Percentiles rank a stretch among this genome's conserved stretches.
These are phyloP conservation scores for Hippotragus niger DNA, from an alignment of 2,113 vertebrate species.

Conservation along the genomic window DNA sequence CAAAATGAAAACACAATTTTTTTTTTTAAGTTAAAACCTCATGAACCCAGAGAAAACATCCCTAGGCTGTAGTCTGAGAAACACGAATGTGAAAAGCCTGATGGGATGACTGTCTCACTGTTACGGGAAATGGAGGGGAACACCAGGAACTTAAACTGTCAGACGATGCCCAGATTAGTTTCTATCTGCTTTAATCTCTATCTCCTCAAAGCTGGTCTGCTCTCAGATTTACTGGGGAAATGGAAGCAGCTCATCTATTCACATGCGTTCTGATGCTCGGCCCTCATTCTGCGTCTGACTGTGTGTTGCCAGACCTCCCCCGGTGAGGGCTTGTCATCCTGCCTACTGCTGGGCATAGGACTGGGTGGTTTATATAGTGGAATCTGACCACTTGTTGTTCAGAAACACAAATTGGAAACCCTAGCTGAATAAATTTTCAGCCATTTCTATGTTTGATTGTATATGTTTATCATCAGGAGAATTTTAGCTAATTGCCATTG, in stretches of 20 bases:
- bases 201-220: not conserved
- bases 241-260: not conserved
- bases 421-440: not conserved
- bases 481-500: not conserved
- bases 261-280: not conserved
- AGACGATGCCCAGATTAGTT: not conserved
- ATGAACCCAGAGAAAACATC: not conserved
- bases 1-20: constrained; percentile 4
- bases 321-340: not conserved
- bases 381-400: not conserved
- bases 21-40: not conserved
- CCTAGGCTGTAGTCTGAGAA: not conserved
- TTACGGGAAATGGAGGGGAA: not conserved
- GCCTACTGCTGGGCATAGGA: not conserved
- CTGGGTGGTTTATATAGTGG: not conserved
- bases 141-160: not conserved
- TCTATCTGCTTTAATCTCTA: not conserved
- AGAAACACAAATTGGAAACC: not conserved
- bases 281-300: not conserved
- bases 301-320: not conserved
- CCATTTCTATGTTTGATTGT: not conserved
- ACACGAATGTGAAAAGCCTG: not conserved
- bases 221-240: not conserved
- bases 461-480: not conserved
- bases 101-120: not conserved